Evolutionary conservation across 2,113 vertebrate genomes (phyloP), one percentile per base, ranked within the genome.

Genomic region (Corydoras maculifer): DNA sequence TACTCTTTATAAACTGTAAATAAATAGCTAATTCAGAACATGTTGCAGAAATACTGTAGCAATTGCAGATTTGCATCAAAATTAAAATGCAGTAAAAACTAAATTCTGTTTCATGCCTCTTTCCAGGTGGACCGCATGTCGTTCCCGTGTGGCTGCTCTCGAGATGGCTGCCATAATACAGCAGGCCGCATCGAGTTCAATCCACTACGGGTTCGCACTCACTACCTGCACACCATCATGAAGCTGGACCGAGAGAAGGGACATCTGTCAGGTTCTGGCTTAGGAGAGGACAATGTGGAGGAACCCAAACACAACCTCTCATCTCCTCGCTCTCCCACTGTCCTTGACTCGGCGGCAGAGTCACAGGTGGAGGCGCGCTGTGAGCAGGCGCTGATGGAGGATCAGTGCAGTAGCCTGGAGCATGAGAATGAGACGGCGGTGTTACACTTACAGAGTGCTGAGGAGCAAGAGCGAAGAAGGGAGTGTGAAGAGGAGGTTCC

Each of bases 201-300:
- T 58, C 96, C 97, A 0, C 90, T 98, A 13, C 93, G 97, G 0
- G 97, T 99, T 43, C 86, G 97, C 83, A 97, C 97, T 58, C 97
- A 99, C 85, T 99, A 94, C 87, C 91, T 99, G 70, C 97, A 98
- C 89, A 99, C 97, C 79, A 86, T 99, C 85, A 97, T 99, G 97
- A 97, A 97, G 86, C 91, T 99, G 84, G 93, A 97, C 85, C 87
- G 94, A 80, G 92, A 96, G 86, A 92, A 88, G 84, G 93, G 92
- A 70, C 88, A 88, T 6, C 80, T 93, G 77, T 86, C 86, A 43
- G 78, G 85, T 14, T 81, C 78, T 15, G 53, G 51, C 8, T 78
- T 54, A 13, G 74, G 80, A 5, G 13, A 75, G 0, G 80, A 84
- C 35, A 79, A 76, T 58, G 83, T 78, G 2, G 68, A 75, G 0